Conservation (phyloP, 2,113 vertebrate genomes). For the Dasyornis broadbenti region DNA sequence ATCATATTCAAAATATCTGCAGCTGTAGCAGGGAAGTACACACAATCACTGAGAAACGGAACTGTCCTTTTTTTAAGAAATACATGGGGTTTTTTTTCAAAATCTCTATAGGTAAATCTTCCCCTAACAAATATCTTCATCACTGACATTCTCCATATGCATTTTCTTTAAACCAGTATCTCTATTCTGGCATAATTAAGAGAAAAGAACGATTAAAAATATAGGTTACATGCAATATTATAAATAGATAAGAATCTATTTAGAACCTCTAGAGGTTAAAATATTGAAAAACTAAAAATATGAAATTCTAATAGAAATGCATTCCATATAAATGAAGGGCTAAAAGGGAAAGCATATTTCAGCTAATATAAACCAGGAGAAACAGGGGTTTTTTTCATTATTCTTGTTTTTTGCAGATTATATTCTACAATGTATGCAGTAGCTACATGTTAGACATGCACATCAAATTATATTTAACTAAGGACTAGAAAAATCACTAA, state of each 20-base stretch:
- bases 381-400: background rate
- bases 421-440: background rate
- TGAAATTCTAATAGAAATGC: background rate
- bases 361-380: background rate
- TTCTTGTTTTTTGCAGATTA: background rate
- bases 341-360: background rate
- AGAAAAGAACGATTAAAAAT: background rate
- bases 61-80: background rate
- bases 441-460: background rate
- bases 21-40: slow-evolving; percentile 5
- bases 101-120: background rate
- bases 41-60: background rate
- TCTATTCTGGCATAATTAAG: background rate
- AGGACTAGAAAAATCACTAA: background rate
- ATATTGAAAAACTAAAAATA: background rate
- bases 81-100: background rate
- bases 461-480: background rate
- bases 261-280: background rate
- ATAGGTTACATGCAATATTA: background rate
- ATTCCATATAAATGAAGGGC: background rate
- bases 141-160: background rate
- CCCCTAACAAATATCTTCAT: background rate
- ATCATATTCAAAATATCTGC: slow-evolving; percentile 36
- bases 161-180: background rate
- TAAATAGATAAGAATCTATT: slow-evolving; percentile 16